These are phyloP conservation scores for Malacoraja senta DNA, from an alignment of 2,797 vertebrate genomes.

Conservation along the genomic window DNA sequence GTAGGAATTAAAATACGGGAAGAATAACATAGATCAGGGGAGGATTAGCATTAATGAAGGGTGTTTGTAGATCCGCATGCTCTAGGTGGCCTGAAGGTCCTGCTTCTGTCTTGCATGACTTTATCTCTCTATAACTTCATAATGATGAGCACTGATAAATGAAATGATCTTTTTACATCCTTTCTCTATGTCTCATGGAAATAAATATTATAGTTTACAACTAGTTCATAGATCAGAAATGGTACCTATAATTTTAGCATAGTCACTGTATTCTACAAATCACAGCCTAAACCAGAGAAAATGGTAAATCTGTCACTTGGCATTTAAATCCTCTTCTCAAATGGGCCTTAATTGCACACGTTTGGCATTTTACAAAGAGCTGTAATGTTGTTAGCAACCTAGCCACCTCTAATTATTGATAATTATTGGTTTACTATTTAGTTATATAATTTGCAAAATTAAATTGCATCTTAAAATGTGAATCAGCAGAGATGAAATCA, in stretches of 20 bases:
- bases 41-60: too few species aligned
- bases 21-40: too few species aligned
- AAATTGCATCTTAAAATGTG: not conserved
- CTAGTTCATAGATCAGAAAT: not conserved
- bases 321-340: constrained; percentile 19
- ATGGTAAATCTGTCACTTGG: not conserved
- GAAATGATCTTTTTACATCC: not conserved
- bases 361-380: not conserved
- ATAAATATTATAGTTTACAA: not conserved
- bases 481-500: not conserved
- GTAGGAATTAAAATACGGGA: too few species aligned
- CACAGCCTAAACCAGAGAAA: constrained; percentile 3
- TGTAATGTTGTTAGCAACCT: not conserved
- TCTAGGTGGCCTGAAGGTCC: too few species aligned
- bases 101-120: too few species aligned
- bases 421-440: constrained; percentile 18
- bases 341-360: constrained; percentile 22
- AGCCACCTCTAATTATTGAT: not conserved
- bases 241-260: not conserved
- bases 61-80: too few species aligned
- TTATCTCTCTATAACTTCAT: too few species aligned
- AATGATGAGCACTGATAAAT: not conserved
- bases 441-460: not conserved
- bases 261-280: not conserved
- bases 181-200: not conserved